Evolutionary conservation across 2,888 invertebrate species (phyloP), one percentile per base, ranked within the genome.

Genomic region (Campaea margaritaria): DNA sequence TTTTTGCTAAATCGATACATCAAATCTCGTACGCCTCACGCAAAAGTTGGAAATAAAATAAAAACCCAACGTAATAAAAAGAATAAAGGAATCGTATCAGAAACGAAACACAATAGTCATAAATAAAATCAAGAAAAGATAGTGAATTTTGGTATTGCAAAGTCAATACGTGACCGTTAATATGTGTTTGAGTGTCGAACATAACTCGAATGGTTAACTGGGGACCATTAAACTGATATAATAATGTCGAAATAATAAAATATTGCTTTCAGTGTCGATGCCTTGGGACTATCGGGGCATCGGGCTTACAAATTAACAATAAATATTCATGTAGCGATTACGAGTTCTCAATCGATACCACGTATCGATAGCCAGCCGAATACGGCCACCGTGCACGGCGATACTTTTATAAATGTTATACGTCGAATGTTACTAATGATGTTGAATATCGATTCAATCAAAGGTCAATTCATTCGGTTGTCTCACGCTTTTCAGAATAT

Each of bases 221-320:
- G 75, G 75, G 77, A 75, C 79, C 78, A 79, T 81, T 82, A 79
- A 81, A 75, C 75, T 80, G 82, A 83, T 85, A 82, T 81, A 82
- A 85, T 83, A 85, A 83, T 78, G 79, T 82, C 80, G 74, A 81
- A 76, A 79, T 79, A 80, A 82, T 86, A 83, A 88, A 83, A 86
- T 89, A 86, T 84, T 70, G 76, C 75, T 78, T 79, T 78, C 78
- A 79, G 75, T 77, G 72, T 76, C 49, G 49, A 44, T 58, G 83
- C 84, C 84, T 83, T 83, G 86, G 87, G 85, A 86, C 78, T 82
- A 81, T 83, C 81, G 73, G 72, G 70, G 78, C 79, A 84, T 83
- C 86, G 80, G 65, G 78, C 78, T 83, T 86, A 87, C 86, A 89
- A 88, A 89, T 89, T 89, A 90, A 89, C 88, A 86, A 88, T 89